A percentile compares a stretch with the other conserved stretches of the same genome.
Evolutionary conservation across 2,888 invertebrate species (phyloP).

Genomic region (Caenorhabditis becei): DNA sequence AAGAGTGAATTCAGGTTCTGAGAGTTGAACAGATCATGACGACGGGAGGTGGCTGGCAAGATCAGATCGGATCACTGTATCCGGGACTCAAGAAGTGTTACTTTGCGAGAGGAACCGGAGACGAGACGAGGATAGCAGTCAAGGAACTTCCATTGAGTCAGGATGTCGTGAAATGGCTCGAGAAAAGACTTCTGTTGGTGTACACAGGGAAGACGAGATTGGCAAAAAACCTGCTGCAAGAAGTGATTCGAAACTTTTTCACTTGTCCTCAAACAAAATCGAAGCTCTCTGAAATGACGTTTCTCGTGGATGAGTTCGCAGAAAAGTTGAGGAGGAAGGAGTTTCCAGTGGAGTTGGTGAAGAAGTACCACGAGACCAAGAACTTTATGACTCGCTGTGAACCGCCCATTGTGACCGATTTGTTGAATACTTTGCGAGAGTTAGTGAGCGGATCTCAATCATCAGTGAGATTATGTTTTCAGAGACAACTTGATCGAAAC

Average conservation of each 20-base stretch:
- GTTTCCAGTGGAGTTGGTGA: slow-evolving; percentile 64
- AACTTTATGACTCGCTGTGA: slow-evolving; percentile 74
- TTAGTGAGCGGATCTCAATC: neutral
- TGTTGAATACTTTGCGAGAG: slow-evolving; percentile 58
- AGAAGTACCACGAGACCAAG: slow-evolving; percentile 71
- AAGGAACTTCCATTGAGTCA: slow-evolving; percentile 78
- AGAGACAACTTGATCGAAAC: slow-evolving; percentile 55
- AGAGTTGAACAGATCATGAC: slow-evolving; percentile 84
- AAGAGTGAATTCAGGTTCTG: slow-evolving; percentile 82
- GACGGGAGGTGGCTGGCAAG: slow-evolving; percentile 85
- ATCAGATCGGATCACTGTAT: slow-evolving; percentile 83
- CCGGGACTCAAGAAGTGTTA: slow-evolving; percentile 83
- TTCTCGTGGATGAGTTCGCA: slow-evolving; percentile 53
- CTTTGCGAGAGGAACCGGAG: neutral
- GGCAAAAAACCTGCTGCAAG: slow-evolving; percentile 84
- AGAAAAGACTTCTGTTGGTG: slow-evolving; percentile 83
- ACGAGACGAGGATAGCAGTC: slow-evolving; percentile 73
- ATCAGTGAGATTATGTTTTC: slow-evolving; percentile 11
- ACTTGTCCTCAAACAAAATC: slow-evolving; percentile 49
- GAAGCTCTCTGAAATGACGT: slow-evolving; percentile 36
- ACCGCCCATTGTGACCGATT: slow-evolving; percentile 65
- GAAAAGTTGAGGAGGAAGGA: slow-evolving; percentile 51
- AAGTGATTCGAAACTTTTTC: slow-evolving; percentile 66
- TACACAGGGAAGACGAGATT: slow-evolving; percentile 85
- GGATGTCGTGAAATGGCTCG: slow-evolving; percentile 81